phyloP scores from a whole-genome alignment of 2,113 vertebrate species.

The Montifringilla adamsi region DNA sequence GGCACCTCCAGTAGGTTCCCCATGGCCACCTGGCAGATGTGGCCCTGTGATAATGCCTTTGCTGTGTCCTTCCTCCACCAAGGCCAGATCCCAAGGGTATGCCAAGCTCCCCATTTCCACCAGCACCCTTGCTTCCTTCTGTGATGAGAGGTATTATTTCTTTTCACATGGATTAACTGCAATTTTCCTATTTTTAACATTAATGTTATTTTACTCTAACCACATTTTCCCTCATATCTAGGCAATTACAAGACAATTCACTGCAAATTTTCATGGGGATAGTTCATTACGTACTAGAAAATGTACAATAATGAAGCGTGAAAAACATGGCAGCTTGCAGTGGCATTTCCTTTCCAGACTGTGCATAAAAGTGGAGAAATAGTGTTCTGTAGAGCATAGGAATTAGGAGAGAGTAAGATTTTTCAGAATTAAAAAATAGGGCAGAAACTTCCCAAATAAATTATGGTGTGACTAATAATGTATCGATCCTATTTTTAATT shows the following conservation, averaged over 20 bases:
- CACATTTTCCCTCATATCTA: constrained; percentile 32
- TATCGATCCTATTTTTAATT: background rate
- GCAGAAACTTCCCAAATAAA: background rate
- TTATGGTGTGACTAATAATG: background rate
- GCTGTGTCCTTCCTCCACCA: background rate
- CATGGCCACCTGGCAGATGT: background rate
- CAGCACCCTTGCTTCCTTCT: background rate
- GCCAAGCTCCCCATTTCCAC: background rate
- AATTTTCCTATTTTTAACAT: constrained; percentile 51
- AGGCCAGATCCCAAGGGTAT: background rate
- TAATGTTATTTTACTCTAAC: constrained; percentile 50
- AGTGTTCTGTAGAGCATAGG: background rate
- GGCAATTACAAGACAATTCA: constrained; percentile 62
- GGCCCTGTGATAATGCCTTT: background rate
- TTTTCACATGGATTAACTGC: constrained; percentile 22
- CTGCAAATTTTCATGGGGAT: constrained; percentile 56
- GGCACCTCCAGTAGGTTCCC: background rate
- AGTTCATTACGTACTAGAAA: constrained; percentile 42
- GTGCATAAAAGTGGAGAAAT: background rate
- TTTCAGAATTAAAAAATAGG: background rate
- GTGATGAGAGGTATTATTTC: background rate
- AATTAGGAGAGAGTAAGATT: background rate
- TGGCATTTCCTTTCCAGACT: background rate
- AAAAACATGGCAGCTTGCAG: constrained; percentile 47
- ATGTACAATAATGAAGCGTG: constrained; percentile 55